Evolutionary conservation across 2,888 invertebrate species (phyloP).

Genomic region (Zele albiditarsus): DNA sequence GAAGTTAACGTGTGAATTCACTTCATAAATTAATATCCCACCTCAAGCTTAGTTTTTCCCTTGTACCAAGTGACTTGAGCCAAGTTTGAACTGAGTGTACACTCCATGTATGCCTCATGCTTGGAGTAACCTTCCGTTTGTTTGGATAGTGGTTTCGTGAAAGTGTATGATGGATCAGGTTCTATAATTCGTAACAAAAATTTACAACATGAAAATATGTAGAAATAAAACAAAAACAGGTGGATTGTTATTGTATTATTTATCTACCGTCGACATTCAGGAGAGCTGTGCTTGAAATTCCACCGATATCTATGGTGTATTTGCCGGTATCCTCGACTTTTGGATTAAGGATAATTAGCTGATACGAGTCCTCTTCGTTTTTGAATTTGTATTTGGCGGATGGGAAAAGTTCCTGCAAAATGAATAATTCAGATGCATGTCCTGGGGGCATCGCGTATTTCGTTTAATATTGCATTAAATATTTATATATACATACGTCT

Average conservation of each 20-base stretch:
- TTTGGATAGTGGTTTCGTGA: slow-evolving; percentile 92
- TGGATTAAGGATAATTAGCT: slow-evolving; percentile 90
- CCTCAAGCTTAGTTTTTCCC: slow-evolving; percentile 76
- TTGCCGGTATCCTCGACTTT: slow-evolving; percentile 98
- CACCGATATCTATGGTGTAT: slow-evolving; percentile 95
- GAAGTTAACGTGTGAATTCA: not conserved
- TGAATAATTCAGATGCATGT: slow-evolving; percentile 9
- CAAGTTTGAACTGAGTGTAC: slow-evolving; percentile 93
- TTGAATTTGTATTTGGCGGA: slow-evolving; percentile 98
- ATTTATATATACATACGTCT: slow-evolving; percentile 81
- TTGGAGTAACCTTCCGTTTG: slow-evolving; percentile 91
- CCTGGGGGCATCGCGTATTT: not conserved
- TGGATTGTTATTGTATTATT: not conserved
- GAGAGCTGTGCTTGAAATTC: slow-evolving; percentile 90
- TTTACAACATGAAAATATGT: not conserved
- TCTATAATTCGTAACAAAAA: slow-evolving; percentile 75
- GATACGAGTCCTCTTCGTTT: slow-evolving; percentile 92
- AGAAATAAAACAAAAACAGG: not conserved
- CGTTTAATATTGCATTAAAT: not conserved
- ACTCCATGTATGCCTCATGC: slow-evolving; percentile 93
- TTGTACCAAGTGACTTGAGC: slow-evolving; percentile 96
- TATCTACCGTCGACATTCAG: slow-evolving; percentile 90
- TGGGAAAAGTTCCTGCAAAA: slow-evolving; percentile 89
- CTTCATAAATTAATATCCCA: slow-evolving; percentile 17
- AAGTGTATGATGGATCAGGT: slow-evolving; percentile 94